These are phyloP conservation scores for Oscheius onirici DNA, from an alignment of 2,888 invertebrate species.

Conservation along the genomic window DNA sequence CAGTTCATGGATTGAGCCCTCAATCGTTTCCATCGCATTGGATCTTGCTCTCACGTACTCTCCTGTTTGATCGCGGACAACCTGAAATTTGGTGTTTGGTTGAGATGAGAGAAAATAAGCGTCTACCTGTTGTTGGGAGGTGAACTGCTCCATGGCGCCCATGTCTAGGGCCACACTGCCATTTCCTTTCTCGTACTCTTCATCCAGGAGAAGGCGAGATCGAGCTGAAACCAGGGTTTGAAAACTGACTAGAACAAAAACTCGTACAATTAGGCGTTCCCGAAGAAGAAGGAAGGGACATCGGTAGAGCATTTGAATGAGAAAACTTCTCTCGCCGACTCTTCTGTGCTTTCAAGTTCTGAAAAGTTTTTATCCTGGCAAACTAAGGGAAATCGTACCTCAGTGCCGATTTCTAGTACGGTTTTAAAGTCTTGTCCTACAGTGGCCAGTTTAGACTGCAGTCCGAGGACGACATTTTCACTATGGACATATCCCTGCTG, in stretches of 20 bases:
- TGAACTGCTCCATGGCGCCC: constrained; percentile 75
- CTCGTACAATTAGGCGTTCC: constrained; percentile 71
- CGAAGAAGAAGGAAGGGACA: constrained; percentile 72
- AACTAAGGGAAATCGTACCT: constrained; percentile 75
- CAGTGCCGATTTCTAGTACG: constrained; percentile 94
- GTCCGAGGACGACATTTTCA: constrained; percentile 86
- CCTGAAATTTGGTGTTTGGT: not conserved
- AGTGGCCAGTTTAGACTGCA: constrained; percentile 86
- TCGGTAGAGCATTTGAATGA: constrained; percentile 54
- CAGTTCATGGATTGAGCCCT: constrained; percentile 95
- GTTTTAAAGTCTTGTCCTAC: constrained; percentile 98
- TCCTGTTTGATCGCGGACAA: constrained; percentile 26
- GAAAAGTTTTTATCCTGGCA: not conserved
- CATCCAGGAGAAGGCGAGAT: constrained; percentile 74
- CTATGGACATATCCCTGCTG: constrained; percentile 46
- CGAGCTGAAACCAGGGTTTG: constrained; percentile 74
- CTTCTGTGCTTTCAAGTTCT: constrained; percentile 94
- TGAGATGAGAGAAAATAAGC: too few relatives aligned
- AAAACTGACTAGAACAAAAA: not conserved
- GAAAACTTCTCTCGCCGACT: constrained; percentile 87
- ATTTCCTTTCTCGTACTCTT: constrained; percentile 70
- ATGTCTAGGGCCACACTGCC: constrained; percentile 86
- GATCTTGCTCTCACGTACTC: constrained; percentile 81
- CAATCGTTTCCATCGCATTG: constrained; percentile 98
- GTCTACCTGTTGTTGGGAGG: constrained; percentile 50